A percentile compares a stretch with the other conserved stretches of the same genome.
Evolutionary conservation across 2,113 vertebrate species (phyloP).

Genomic region (Dipodomys spectabilis): DNA sequence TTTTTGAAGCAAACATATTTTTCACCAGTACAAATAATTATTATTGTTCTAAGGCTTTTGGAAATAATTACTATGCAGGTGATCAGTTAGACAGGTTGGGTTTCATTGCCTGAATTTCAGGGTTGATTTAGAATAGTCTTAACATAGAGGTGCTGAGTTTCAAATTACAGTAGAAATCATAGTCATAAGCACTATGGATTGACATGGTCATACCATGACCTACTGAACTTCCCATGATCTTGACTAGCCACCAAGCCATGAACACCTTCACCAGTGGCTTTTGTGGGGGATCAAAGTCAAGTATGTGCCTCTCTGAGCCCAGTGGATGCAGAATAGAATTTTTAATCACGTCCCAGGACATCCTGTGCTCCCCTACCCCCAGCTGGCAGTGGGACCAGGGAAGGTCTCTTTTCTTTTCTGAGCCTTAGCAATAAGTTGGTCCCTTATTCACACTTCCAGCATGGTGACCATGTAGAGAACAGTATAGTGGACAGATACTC

Average conservation of each 20-base stretch:
- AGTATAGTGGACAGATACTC: rapidly evolving
- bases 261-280: conserved; percentile 71
- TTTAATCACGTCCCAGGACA: neutral
- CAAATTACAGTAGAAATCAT: conserved; percentile 43
- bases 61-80: neutral
- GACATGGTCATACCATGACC: conserved; percentile 4
- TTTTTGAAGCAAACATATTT: neutral
- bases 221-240: conserved; percentile 1
- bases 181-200: conserved; percentile 11
- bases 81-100: neutral
- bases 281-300: conserved; percentile 39
- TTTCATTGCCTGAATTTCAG: conserved; percentile 6
- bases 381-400: neutral
- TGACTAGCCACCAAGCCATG: conserved; percentile 27
- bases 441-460: neutral
- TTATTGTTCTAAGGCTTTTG: neutral
- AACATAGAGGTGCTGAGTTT: conserved; percentile 39
- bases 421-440: neutral
- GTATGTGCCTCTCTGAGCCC: neutral
- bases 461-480: neutral
- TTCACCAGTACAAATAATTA: neutral
- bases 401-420: neutral
- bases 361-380: neutral
- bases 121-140: neutral
- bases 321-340: neutral